Evolutionary conservation across 2,797 vertebrate species (phyloP), one percentile per base, ranked within the genome.

Genomic region (Darevskia nairensis): DNA sequence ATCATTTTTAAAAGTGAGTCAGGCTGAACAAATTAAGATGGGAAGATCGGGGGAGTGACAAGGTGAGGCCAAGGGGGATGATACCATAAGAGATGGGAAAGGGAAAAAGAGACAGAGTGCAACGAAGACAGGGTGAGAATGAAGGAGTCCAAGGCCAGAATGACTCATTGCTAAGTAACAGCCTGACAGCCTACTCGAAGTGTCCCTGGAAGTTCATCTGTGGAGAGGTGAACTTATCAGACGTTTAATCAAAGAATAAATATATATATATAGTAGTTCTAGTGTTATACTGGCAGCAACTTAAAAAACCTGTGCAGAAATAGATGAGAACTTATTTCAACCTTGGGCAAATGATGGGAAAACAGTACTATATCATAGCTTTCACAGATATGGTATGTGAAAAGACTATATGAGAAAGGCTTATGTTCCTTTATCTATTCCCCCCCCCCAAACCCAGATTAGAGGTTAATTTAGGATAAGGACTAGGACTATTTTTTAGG

Each of bases 301-400:
- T 93, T 93, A 95, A 86, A 82, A 77, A 75, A 81, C 82, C 50
- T 15, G 4, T 32, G 29, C 72, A 80, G 32, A 35, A 90, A 80
- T 84, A 89, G 80, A 90, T 75, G 92, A 90, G 92, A 94, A 91
- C 90, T 87, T 25, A 89, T 89, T 85, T 44, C 0, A 76, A 69
- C 72, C 90, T 50, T 17, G 10, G 59, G 86, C 29, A 94, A 92
- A 94, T 84, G 75, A 91, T 2, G 2, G 55, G 84, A 25, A 84
- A 91, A 89, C 83, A 91, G 39, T 80, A 78, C 69, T 79, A 80
- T 0, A 21, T 74, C 88, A 91, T 35, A 89, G 86, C 29, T 91
- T 88, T 90, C 85, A 84, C 79, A 29, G 86, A 93, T 39, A 90
- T 55, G 71, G 82, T 83, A 84, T 87, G 78, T 88, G 74, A 91